Evolutionary conservation across 2,113 vertebrate species (phyloP), one percentile per base, ranked within the genome.

Genomic region (Motacilla alba): DNA sequence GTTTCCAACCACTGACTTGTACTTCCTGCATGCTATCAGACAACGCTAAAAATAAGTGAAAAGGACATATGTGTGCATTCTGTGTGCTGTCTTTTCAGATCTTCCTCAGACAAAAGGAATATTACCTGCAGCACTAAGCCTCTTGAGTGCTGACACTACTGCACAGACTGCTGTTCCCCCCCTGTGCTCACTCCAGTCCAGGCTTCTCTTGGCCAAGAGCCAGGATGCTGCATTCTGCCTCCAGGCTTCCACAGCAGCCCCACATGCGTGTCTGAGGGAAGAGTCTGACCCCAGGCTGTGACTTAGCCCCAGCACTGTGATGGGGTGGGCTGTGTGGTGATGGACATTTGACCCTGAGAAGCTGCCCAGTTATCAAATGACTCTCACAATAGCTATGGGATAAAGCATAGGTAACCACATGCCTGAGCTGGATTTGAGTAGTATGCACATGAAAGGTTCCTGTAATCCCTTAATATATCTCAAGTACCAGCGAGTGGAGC

Each of bases 391-490:
- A 63, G 52, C 47, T 58, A 7, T 30, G 47, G 85, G 49, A 90
- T 91, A 83, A 93, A 95, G 55, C 43, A 39, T 23, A 74, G 43
- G 64, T 76, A 56, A 77, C 44, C 73, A 28, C 47, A 83, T 70
- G 83, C 72, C 86, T 59, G 43, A 90, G 60, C 33, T 81, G 64
- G 64, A 90, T 74, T 86, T 70, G 35, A 83, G 55, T 12, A 77
- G 83, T 19, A 26, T 18, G 43, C 44, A 94, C 68, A 90, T 87
- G 83, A 94, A 94, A 96, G 56, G 43, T 72, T 93, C 68, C 68
- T 70, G 43, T 95, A 97, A 92, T 83, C 72, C 89, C 56, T 78
- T 92, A 78, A 77, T 78, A 23, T 52, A 67, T 78, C 39, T 58
- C 50, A 90, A 56, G 83, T 56, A 68, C 64, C 14, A 20, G 47